Base-by-base conservation (phyloP, 2,113 vertebrate species). In the Gallinago undulata region DNA sequence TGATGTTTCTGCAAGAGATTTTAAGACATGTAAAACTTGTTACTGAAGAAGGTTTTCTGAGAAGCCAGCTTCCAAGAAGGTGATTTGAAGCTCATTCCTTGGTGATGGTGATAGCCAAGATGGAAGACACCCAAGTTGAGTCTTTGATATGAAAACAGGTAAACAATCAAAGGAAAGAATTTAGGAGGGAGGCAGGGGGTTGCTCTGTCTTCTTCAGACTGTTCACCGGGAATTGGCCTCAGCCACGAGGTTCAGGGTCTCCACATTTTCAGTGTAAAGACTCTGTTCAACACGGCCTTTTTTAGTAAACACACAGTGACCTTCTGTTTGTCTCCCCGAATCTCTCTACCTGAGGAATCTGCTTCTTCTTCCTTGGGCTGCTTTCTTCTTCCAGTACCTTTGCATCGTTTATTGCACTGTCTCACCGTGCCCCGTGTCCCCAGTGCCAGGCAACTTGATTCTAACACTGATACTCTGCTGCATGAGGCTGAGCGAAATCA, bases 131-230 rank as follows among this genome's bases (percentile, higher is more conserved):
- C 57, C 64, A 70, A 66, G 37, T 0, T 25, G 37, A 94, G 60
- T 45, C 76, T 94, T 94, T 97, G 83, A 90, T 77, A 86, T 84
- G 76, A 93, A 86, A 92, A 77, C 33, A 84, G 75, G 59, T 37
- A 84, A 90, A 70, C 53, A 80, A 56, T 77, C 63, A 93, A 94
- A 91, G 60, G n/a, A 57, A 93, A 86, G 72, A 86, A 90, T 81
- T 1, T 84, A 18, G 63, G 79, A 80, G 45, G 53, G 27, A 80
- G 24, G 41, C 9, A 84, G 47, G 60, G 18, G 16, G 10, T 51
- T 90, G 51, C 39, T 90, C 82, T 62, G 30, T 57, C n/a, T 78
- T 73, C 62, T 72, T 77, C 63, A 47, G 59, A 45, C 37, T 86
- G 11, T 19, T 70, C 41, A 27, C n/a, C 35, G 51, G 55, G 37